These are phyloP conservation scores for Elmis aenea DNA, from an alignment of 2,888 invertebrate genomes.

Conservation along the genomic window DNA sequence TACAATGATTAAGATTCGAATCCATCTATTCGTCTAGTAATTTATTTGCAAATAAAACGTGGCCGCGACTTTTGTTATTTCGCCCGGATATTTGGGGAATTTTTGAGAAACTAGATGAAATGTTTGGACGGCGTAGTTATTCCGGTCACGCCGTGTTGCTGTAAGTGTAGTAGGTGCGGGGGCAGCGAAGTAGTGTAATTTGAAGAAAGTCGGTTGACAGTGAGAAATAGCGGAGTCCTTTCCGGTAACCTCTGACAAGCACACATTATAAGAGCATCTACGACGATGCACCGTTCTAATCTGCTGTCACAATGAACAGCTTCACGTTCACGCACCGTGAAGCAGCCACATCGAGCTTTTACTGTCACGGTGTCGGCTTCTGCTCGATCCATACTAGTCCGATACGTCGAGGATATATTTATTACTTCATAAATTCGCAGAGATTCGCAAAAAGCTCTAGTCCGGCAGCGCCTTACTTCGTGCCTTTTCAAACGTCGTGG, in stretches of 20 bases:
- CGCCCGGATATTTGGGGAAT: no score
- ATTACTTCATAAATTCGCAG: slow-evolving; percentile 35
- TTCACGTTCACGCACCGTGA: slow-evolving; percentile 17
- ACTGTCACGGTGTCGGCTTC: slow-evolving; percentile 14
- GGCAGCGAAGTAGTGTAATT: slow-evolving; percentile 35
- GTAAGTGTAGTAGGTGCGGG: slow-evolving; percentile 37
- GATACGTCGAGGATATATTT: slow-evolving; percentile 29
- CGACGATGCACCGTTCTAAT: slow-evolving; percentile 15
- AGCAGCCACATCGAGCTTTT: slow-evolving; percentile 16
- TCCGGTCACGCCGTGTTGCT: slow-evolving; percentile 42
- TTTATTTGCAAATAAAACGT: no score
- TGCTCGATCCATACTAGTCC: slow-evolving; percentile 12
- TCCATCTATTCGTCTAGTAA: no score
- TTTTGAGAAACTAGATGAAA: no score
- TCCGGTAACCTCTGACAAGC: slow-evolving; percentile 41
- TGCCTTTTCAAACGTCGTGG: slow-evolving; percentile 34
- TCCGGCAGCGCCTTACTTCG: slow-evolving; percentile 27
- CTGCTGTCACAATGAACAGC: slow-evolving; percentile 17
- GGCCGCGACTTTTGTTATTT: no score
- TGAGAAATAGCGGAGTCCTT: slow-evolving; percentile 42
- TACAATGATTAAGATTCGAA: no score
- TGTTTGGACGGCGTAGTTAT: slow-evolving; percentile 30
- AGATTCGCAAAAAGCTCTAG: slow-evolving; percentile 25
- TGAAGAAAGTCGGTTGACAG: slow-evolving; percentile 43
- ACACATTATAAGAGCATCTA: slow-evolving; percentile 25